phyloP scores from a whole-genome alignment of 2,113 vertebrate genomes.

The Alosa alosa region DNA sequence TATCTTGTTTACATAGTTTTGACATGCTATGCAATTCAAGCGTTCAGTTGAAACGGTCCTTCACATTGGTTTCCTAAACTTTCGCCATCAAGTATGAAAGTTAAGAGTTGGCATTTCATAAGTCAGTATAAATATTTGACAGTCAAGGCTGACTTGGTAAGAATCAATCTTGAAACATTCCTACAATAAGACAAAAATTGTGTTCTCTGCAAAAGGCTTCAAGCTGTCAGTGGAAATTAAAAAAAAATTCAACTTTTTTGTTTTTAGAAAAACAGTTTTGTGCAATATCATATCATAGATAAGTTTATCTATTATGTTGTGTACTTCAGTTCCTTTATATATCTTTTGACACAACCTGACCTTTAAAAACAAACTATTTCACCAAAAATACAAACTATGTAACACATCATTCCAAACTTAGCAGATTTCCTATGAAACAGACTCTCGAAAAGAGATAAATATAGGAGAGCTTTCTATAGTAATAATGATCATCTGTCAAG shows the following conservation, averaged over 20 bases:
- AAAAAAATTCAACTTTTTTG: neutral
- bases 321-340: neutral
- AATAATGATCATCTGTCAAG: neutral
- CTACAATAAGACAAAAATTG: neutral
- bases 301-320: neutral
- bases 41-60: neutral
- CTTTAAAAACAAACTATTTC: neutral
- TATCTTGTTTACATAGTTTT: neutral
- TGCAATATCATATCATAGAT: conserved; percentile 1
- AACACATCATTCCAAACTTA: no score
- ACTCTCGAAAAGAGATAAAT: no score
- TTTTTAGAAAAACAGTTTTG: conserved; percentile 1
- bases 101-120: conserved; percentile 1
- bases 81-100: neutral
- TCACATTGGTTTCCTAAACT: neutral
- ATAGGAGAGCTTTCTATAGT: neutral
- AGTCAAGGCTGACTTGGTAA: conserved; percentile 10
- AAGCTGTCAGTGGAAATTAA: neutral
- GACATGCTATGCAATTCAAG: conserved; percentile 4
- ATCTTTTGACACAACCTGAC: conserved; percentile 2
- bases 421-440: no score
- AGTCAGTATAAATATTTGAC: conserved; percentile 3
- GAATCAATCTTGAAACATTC: neutral
- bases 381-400: neutral
- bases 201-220: conserved; percentile 1